Evolutionary conservation across 2,797 vertebrate species (phyloP).

Genomic region (Mallotus villosus): DNA sequence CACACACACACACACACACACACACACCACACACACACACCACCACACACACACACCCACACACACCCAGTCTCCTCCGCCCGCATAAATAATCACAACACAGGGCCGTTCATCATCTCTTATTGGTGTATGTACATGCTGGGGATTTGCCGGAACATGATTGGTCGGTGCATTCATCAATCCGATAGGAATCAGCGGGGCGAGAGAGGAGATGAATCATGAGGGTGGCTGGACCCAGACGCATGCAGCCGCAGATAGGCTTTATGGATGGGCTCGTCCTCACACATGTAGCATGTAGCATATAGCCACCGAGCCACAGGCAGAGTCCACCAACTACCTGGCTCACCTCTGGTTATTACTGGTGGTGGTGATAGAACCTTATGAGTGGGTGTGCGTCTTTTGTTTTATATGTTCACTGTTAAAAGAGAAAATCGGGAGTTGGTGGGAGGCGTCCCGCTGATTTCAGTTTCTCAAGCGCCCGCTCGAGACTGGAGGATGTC

Average conservation of each 20-base stretch:
- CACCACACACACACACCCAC: slow-evolving; percentile 14
- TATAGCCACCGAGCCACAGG: slow-evolving; percentile 71
- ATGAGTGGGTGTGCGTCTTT: no score
- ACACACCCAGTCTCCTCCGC: slow-evolving; percentile 39
- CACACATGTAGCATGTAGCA: slow-evolving; percentile 83
- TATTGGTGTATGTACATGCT: slow-evolving; percentile 95
- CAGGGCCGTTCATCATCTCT: slow-evolving; percentile 90
- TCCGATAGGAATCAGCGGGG: slow-evolving; percentile 97
- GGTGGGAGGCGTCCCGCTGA: no score
- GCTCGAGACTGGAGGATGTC: no score
- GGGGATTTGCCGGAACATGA: slow-evolving; percentile 93
- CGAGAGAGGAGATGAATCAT: slow-evolving; percentile 97
- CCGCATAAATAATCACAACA: slow-evolving; percentile 87
- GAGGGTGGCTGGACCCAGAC: slow-evolving; percentile 88
- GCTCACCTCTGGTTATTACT: no score
- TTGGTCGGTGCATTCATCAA: slow-evolving; percentile 99
- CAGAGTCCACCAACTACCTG: background rate
- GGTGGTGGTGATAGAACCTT: no score
- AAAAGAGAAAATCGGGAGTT: no score
- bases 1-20: background rate
- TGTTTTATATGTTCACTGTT: no score
- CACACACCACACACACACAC: background rate
- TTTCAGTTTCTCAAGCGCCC: no score
- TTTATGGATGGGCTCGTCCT: slow-evolving; percentile 99
- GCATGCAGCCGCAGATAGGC: slow-evolving; percentile 96